Percentiles rank a stretch among this genome's conserved stretches.
Evolutionary conservation across 2,888 invertebrate species (phyloP).

Genomic region (Folsomia candida): DNA sequence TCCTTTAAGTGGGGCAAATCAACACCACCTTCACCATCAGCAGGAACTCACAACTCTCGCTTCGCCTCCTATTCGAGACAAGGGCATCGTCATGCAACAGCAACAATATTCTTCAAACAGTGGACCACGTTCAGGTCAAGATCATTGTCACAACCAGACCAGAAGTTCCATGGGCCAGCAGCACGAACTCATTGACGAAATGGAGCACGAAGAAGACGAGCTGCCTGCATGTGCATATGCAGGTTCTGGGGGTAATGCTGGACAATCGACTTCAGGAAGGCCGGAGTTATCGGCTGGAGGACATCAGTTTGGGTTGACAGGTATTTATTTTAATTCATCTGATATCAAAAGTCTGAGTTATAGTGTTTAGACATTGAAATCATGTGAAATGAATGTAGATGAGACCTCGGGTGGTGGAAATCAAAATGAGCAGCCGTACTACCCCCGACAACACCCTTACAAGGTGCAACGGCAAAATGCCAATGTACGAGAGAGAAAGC

Average conservation of each 20-base stretch:
- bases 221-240: slow-evolving; percentile 46
- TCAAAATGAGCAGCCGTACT: slow-evolving; percentile 46
- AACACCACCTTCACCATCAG: slow-evolving; percentile 19
- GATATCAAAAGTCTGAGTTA: too few relatives aligned
- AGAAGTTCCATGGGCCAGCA: slow-evolving; percentile 21
- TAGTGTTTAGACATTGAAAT: too few relatives aligned
- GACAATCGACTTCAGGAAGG: slow-evolving; percentile 17
- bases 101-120: slow-evolving; percentile 2
- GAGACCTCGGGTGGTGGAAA: slow-evolving; percentile 4
- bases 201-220: slow-evolving; percentile 39
- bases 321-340: slow-evolving; percentile 10
- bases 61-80: too few relatives aligned
- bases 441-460: slow-evolving; percentile 68
- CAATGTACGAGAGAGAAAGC: slow-evolving; percentile 92
- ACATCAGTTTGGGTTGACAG: slow-evolving; percentile 33
- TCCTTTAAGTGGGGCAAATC: too few relatives aligned
- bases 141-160: slow-evolving; percentile 26
- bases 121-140: slow-evolving; percentile 8
- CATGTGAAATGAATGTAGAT: neutral
- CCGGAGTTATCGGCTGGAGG: slow-evolving; percentile 29
- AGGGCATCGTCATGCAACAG: slow-evolving; percentile 40
- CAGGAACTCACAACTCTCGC: too few relatives aligned
- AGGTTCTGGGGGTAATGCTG: slow-evolving; percentile 14
- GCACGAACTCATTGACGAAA: slow-evolving; percentile 19
- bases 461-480: slow-evolving; percentile 88